phyloP scores from a whole-genome alignment of 1,140 invertebrate species.

The Drosophila nebulosa region DNA sequence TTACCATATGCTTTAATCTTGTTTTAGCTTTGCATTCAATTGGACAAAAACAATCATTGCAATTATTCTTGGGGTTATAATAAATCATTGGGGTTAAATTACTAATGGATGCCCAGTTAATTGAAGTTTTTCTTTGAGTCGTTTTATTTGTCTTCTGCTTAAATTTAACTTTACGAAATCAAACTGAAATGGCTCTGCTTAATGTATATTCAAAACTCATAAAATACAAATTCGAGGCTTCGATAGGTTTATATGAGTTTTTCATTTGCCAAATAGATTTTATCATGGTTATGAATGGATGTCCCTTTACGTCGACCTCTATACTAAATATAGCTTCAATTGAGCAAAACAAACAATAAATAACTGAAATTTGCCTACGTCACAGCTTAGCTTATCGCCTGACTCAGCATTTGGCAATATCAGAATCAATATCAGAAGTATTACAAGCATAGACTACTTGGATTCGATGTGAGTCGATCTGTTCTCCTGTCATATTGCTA shows the following conservation, averaged over 20 bases:
- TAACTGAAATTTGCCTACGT: slow-evolving; percentile 41
- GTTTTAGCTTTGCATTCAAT: background rate
- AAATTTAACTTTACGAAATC: too few species aligned
- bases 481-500: slow-evolving; percentile 1
- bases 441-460: slow-evolving; percentile 12
- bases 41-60: background rate
- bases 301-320: background rate
- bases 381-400: slow-evolving; percentile 37
- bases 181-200: too few species aligned
- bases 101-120: background rate
- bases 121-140: background rate
- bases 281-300: slow-evolving; percentile 7
- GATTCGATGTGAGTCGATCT: slow-evolving; percentile 17
- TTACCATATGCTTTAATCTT: background rate
- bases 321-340: slow-evolving; percentile 36
- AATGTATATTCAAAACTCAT: too few species aligned
- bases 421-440: slow-evolving; percentile 40
- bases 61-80: background rate
- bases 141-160: background rate
- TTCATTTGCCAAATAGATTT: background rate
- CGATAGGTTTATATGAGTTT: too few species aligned
- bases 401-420: slow-evolving; percentile 38
- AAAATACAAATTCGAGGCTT: too few species aligned
- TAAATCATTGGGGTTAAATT: background rate
- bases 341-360: slow-evolving; percentile 28